A percentile compares a stretch with the other conserved stretches of the same genome.
Conservation (phyloP, 2,113 vertebrate genomes). For the Prochilodus magdalenae region DNA sequence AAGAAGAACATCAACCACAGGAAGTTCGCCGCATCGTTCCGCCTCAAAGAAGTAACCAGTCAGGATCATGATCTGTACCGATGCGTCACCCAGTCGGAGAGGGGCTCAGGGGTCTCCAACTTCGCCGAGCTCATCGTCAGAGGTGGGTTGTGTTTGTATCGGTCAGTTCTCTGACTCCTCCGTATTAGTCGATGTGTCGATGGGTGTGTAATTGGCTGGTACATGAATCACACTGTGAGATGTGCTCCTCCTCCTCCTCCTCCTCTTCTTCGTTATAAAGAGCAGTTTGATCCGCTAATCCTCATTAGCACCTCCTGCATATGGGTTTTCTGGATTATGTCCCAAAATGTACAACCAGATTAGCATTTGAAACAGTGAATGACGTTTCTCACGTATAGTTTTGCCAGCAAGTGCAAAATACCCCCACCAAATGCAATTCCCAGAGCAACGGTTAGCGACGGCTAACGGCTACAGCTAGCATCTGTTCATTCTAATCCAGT, state of each 20-base stretch:
- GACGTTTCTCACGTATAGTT: background rate
- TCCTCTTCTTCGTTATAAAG: background rate
- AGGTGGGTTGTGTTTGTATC: constrained; percentile 77
- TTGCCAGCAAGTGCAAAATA: background rate
- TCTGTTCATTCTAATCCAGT: constrained; percentile 49
- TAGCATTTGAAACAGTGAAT: background rate
- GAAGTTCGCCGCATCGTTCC: constrained; percentile 95
- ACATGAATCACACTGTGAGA: background rate
- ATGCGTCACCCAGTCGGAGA: constrained; percentile 96
- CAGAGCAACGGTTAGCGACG: constrained; percentile 20
- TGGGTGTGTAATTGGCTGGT: too few species aligned
- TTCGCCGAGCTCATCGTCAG: constrained; percentile 95
- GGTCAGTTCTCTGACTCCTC: background rate
- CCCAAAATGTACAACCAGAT: background rate
- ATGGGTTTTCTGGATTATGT: background rate
- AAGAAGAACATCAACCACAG: constrained; percentile 98
- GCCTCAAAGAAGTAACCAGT: constrained; percentile 92
- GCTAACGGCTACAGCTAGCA: constrained; percentile 30
- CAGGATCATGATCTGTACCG: constrained; percentile 95
- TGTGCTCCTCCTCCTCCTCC: too few species aligned
- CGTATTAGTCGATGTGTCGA: too few species aligned
- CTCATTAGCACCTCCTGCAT: background rate
- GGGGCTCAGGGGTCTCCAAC: constrained; percentile 96
- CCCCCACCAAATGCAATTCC: background rate
- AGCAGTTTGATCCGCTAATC: background rate